A percentile compares a stretch with the other conserved stretches of the same genome.
Evolutionary conservation across 2,888 invertebrate genomes (phyloP).

Genomic region (Magallana nippona): DNA sequence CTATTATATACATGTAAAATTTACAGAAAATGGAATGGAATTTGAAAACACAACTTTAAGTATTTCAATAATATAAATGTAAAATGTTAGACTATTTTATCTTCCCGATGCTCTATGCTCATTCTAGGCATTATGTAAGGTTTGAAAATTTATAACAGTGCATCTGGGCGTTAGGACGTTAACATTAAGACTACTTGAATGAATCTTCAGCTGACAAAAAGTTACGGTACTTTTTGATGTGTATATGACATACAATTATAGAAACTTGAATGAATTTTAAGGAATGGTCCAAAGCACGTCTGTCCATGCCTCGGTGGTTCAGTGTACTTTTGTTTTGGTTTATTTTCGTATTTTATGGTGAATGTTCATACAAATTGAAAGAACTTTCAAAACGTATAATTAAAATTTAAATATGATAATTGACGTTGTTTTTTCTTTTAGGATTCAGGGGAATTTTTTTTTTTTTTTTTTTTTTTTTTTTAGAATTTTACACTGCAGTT

Average conservation of each 20-base stretch:
- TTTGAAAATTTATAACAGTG: neutral
- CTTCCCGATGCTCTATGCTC: no score
- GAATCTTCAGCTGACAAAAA: neutral
- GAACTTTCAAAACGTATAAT: no score
- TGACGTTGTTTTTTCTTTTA: no score
- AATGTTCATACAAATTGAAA: no score
- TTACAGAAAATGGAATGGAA: neutral
- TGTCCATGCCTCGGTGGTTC: neutral
- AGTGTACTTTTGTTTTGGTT: neutral
- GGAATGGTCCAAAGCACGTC: neutral
- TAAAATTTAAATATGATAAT: no score
- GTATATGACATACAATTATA: neutral
- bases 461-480: no score
- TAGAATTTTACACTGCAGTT: no score
- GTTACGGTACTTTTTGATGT: neutral
- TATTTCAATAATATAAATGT: neutral
- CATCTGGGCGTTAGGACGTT: conserved; percentile 3
- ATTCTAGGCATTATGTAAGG: neutral
- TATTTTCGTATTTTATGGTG: no score
- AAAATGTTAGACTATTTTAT: no score
- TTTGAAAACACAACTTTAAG: neutral
- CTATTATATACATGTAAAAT: neutral
- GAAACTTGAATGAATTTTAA: neutral
- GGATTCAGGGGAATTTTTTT: no score
- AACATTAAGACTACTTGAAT: neutral